Percentiles rank a stretch among this genome's conserved stretches.
Conservation (phyloP, 2,113 vertebrate genomes). For the Shinisaurus crocodilurus region DNA sequence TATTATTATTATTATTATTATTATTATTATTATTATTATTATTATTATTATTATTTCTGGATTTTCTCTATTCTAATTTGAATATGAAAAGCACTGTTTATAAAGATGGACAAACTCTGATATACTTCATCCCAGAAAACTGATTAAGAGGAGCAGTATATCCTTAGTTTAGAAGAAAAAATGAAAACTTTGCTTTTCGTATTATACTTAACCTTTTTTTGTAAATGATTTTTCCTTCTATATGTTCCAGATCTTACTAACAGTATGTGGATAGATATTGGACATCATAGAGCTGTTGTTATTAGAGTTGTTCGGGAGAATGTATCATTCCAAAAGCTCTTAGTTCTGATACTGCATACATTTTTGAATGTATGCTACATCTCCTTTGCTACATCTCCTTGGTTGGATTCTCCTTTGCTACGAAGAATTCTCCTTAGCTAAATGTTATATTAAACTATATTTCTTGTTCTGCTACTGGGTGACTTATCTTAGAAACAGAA, state of each 20-base stretch:
- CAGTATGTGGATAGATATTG: neutral
- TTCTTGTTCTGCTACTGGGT: neutral
- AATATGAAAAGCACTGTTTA: neutral
- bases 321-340: neutral
- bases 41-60: neutral
- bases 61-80: neutral
- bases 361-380: neutral
- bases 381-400: neutral
- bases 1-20: too few species aligned
- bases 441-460: neutral
- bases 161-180: neutral
- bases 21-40: too few species aligned
- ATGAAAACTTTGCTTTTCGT: neutral
- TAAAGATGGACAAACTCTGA: neutral
- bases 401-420: neutral
- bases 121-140: neutral
- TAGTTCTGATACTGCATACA: neutral
- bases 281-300: neutral
- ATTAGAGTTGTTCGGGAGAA: neutral
- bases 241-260: neutral
- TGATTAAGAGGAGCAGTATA: neutral
- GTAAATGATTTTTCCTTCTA: neutral
- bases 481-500: neutral
- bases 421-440: neutral
- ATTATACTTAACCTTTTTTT: neutral